Percentiles rank a stretch among this genome's conserved stretches.
Evolutionary conservation across 2,797 vertebrate species (phyloP).

Genomic region (Dicrostonyx torquatus): DNA sequence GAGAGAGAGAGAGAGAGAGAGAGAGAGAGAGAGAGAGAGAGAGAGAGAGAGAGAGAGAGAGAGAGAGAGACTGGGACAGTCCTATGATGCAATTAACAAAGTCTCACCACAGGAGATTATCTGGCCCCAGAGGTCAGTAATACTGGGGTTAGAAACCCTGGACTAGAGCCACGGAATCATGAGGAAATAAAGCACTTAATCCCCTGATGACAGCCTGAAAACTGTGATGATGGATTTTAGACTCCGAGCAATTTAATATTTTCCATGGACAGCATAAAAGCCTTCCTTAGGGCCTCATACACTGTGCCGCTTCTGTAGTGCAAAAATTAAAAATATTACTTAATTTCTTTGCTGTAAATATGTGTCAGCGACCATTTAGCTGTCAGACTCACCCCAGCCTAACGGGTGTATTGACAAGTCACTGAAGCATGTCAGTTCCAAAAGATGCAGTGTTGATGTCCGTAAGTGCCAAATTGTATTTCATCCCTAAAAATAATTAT

Average conservation of each 20-base stretch:
- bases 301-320: not conserved
- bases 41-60: too few species aligned
- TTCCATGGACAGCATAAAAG: constrained; percentile 32
- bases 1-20: too few species aligned
- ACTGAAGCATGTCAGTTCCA: not conserved
- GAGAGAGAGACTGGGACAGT: not conserved
- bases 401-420: not conserved
- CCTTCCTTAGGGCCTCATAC: not conserved
- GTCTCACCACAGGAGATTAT: not conserved
- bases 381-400: not conserved
- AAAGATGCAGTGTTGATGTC: not conserved
- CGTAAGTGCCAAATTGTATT: constrained; percentile 40
- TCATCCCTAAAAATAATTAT: not conserved
- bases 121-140: not conserved
- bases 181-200: constrained; percentile 3
- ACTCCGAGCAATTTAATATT: constrained; percentile 5
- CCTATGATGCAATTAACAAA: not conserved
- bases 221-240: not conserved
- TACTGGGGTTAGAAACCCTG: not conserved
- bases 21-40: too few species aligned
- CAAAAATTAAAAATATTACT: not conserved
- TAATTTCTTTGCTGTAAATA: not conserved
- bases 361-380: constrained; percentile 1
- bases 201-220: constrained; percentile 43
- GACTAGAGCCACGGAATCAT: not conserved